Conservation (phyloP, 2,113 vertebrate genomes). For the Hymenochirus boettgeri region DNA sequence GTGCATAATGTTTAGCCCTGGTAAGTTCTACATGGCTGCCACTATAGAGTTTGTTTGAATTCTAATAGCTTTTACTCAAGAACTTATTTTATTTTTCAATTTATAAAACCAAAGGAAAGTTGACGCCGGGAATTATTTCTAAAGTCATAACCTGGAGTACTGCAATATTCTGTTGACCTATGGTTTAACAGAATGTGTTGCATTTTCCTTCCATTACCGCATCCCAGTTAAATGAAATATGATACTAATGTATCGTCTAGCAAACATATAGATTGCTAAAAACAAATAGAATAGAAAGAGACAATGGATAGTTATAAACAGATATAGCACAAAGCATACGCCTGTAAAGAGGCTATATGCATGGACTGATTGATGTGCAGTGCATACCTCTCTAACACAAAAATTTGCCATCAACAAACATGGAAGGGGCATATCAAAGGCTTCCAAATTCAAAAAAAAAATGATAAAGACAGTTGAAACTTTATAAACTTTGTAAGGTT, state of each 20-base stretch:
- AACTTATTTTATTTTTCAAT: slow-evolving; percentile 12
- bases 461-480: no score
- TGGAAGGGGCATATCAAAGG: no score
- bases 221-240: slow-evolving; percentile 50
- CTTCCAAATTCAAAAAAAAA: no score
- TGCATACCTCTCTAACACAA: no score
- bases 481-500: no score
- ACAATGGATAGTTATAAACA: slow-evolving; percentile 12
- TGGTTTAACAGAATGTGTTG: slow-evolving; percentile 18
- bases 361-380: no score
- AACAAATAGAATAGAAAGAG: slow-evolving; percentile 8
- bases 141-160: background rate
- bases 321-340: slow-evolving; percentile 34
- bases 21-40: no score
- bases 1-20: no score
- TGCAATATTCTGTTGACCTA: slow-evolving; percentile 14
- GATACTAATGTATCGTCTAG: slow-evolving; percentile 40
- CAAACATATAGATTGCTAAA: slow-evolving; percentile 32
- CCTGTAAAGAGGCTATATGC: slow-evolving; percentile 43
- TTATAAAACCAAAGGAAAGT: slow-evolving; percentile 10
- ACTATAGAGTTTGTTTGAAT: background rate
- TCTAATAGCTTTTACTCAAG: background rate
- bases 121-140: background rate
- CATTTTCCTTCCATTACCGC: slow-evolving; percentile 50
- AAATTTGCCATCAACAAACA: no score